Evolutionary conservation across 2,113 vertebrate genomes (phyloP).

Genomic region (Charina bottae): DNA sequence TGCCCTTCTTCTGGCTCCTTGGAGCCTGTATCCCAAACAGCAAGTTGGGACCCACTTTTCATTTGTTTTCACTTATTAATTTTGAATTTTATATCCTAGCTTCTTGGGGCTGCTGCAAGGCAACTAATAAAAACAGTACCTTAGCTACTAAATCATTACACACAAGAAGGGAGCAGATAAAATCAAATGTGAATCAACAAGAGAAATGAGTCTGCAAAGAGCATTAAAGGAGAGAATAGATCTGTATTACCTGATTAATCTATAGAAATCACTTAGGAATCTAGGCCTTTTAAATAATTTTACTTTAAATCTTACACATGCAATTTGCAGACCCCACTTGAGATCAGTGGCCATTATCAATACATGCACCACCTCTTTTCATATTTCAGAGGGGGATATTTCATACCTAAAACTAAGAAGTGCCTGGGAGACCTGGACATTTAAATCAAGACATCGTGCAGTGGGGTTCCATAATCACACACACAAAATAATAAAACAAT

Average conservation of each 20-base stretch:
- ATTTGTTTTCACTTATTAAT: background rate
- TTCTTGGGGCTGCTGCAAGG: background rate
- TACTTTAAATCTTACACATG: background rate
- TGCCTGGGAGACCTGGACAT: background rate
- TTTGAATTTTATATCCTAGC: background rate
- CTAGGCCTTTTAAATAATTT: background rate
- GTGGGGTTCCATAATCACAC: background rate
- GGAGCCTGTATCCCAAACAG: background rate
- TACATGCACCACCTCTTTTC: background rate
- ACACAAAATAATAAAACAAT: background rate
- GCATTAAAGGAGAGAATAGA: background rate
- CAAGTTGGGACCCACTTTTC: background rate
- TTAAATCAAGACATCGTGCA: background rate
- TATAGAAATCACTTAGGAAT: background rate
- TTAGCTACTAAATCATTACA: background rate
- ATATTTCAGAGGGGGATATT: background rate
- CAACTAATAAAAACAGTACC: background rate
- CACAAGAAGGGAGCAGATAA: background rate
- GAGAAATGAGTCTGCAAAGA: background rate
- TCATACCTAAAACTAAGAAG: background rate
- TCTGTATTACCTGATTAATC: background rate
- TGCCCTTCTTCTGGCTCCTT: background rate
- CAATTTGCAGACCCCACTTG: background rate
- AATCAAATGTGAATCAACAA: background rate
- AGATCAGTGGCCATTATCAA: background rate